phyloP scores from a whole-genome alignment of 2,888 invertebrate species.

The Globia sparganii region DNA sequence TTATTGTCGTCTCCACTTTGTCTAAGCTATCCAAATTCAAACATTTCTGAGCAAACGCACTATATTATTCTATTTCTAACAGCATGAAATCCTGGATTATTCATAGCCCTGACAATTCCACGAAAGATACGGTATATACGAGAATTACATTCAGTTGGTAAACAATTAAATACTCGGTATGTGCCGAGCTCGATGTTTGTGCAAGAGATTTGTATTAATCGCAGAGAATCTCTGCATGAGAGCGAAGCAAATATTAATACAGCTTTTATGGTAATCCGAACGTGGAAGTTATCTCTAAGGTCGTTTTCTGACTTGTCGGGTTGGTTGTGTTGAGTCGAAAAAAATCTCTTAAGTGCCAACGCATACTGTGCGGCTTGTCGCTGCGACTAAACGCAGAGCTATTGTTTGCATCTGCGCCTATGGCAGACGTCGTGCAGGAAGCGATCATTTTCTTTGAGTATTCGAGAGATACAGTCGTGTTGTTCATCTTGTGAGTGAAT shows the following conservation, averaged over 20 bases:
- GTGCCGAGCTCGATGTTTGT: conserved; percentile 38
- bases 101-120: neutral
- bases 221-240: conserved; percentile 28
- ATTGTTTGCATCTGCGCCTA: neutral
- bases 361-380: neutral
- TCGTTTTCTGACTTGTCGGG: neutral
- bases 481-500: neutral
- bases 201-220: conserved; percentile 50
- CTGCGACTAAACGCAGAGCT: neutral
- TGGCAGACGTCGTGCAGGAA: neutral
- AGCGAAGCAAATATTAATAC: conserved; percentile 43
- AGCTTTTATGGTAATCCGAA: conserved; percentile 41
- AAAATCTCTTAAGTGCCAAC: neutral
- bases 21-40: neutral
- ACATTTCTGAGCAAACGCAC: neutral
- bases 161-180: conserved; percentile 49
- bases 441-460: neutral
- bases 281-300: conserved; percentile 9
- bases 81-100: neutral
- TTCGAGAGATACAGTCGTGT: neutral
- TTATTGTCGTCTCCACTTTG: no score
- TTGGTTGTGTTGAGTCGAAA: neutral
- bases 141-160: conserved; percentile 39
- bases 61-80: neutral
- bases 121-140: neutral